Conservation (phyloP, 2,888 invertebrate species). For the Saturnia japonica region DNA sequence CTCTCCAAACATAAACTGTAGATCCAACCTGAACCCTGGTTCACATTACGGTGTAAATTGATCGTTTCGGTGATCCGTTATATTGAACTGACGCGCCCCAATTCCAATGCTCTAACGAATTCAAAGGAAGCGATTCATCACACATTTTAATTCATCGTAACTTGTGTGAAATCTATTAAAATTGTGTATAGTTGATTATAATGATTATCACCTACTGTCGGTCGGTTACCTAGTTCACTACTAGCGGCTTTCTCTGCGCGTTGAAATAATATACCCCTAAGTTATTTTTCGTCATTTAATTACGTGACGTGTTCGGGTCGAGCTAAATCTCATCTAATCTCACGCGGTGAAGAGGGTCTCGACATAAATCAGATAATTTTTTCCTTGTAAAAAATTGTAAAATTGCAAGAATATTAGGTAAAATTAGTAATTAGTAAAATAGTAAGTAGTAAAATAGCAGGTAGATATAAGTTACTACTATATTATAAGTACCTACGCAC, state of each 20-base stretch:
- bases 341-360: no score
- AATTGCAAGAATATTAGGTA: no score
- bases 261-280: neutral
- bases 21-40: neutral
- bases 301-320: no score
- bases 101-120: slow-evolving; percentile 54
- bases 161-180: slow-evolving; percentile 54
- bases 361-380: no score
- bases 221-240: slow-evolving; percentile 11
- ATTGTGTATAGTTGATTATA: slow-evolving; percentile 43
- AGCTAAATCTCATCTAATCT: no score
- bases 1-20: neutral
- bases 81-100: slow-evolving; percentile 42
- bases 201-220: slow-evolving; percentile 49
- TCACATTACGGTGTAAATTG: neutral
- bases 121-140: slow-evolving; percentile 65
- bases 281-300: neutral
- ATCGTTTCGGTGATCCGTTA: neutral
- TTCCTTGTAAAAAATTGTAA: no score
- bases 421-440: no score
- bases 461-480: no score
- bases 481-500: no score
- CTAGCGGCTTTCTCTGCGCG: neutral
- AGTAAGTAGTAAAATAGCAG: no score
- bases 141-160: slow-evolving; percentile 50